phyloP scores from a whole-genome alignment of 53 echinoderm and acorn worm species.

The Echinometra lucunter region DNA sequence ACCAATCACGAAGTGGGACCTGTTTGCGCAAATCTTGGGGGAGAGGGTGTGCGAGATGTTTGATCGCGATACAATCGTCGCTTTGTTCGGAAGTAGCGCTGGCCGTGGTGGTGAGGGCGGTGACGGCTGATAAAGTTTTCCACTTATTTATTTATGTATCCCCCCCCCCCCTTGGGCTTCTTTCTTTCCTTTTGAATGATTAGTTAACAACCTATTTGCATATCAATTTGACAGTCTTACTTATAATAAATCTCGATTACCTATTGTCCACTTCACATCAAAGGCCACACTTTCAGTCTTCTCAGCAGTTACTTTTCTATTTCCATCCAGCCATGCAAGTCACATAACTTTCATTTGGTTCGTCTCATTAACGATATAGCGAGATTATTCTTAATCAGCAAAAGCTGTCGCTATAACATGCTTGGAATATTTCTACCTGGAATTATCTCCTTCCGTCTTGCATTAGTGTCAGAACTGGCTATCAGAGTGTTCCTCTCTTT shows the following conservation, averaged over 20 bases:
- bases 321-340: background rate
- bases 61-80: background rate
- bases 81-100: background rate
- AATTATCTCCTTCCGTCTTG: background rate
- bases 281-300: background rate
- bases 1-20: background rate
- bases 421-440: slow-evolving; percentile 3
- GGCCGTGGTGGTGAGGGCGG: background rate
- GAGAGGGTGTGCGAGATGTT: background rate
- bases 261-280: background rate
- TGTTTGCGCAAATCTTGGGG: background rate
- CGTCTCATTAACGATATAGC: background rate
- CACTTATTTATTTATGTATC: no score
- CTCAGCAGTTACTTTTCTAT: background rate
- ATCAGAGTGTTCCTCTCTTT: background rate
- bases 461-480: background rate
- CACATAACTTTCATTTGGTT: slow-evolving; percentile 18
- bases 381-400: background rate
- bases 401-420: background rate
- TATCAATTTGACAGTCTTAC: no score
- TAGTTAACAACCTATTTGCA: no score
- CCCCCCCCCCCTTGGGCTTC: background rate
- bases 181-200: background rate
- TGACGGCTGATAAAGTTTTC: background rate
- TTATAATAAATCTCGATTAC: background rate